A percentile compares a stretch with the other conserved stretches of the same genome.
Conservation (phyloP, 2,888 invertebrate genomes). For the Octonoba sinensis region DNA sequence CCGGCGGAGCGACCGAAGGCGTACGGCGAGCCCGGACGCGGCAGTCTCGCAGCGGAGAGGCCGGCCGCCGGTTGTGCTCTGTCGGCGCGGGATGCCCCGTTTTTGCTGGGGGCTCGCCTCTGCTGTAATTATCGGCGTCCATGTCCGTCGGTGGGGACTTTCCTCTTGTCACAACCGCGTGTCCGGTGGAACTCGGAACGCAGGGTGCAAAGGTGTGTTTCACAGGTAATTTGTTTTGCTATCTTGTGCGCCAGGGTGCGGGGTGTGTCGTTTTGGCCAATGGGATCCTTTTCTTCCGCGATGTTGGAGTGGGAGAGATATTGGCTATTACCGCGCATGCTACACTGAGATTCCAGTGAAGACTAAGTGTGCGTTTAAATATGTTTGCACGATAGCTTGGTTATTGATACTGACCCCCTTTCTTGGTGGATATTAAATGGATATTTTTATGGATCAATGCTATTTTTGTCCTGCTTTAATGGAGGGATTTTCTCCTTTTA, state of each 20-base stretch:
- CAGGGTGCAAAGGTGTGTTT: neutral
- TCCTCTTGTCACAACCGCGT: neutral
- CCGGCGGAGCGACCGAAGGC: constrained; percentile 36
- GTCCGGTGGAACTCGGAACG: neutral
- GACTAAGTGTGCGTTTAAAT: no score
- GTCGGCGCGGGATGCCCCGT: neutral
- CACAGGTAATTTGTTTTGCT: constrained; percentile 4
- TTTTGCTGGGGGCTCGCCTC: neutral
- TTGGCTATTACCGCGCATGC: no score
- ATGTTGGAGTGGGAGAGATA: no score
- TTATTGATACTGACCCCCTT: no score
- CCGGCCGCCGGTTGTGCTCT: constrained; percentile 36
- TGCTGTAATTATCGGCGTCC: neutral
- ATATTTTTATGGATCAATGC: no score
- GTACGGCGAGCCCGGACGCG: constrained; percentile 2
- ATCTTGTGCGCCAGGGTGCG: neutral
- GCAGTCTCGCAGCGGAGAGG: constrained; percentile 40
- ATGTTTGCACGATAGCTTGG: no score
- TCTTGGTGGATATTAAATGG: no score
- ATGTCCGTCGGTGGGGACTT: neutral
- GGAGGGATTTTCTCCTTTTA: no score
- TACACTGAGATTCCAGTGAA: no score
- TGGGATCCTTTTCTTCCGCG: constrained; percentile 1
- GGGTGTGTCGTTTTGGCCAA: constrained; percentile 18
- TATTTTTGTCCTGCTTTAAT: no score